phyloP scores from a whole-genome alignment of 1,140 invertebrate genomes.

The Intoshia linei region DNA sequence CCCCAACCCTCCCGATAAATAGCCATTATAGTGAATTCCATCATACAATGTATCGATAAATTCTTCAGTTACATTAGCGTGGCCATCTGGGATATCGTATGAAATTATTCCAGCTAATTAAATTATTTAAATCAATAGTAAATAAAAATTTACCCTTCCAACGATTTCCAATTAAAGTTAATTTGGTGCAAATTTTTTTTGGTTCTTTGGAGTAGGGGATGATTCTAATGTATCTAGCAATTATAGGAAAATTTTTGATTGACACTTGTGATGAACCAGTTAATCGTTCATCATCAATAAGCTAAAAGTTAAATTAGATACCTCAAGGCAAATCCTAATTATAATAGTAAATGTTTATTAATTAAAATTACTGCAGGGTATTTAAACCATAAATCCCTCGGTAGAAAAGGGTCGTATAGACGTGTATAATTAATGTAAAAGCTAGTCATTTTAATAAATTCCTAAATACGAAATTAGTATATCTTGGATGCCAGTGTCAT shows the following conservation, averaged over 20 bases:
- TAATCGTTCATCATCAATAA: too few relatives aligned
- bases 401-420: too few relatives aligned
- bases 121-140: conserved; percentile 9
- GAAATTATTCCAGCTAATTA: conserved; percentile 38
- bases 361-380: too few relatives aligned
- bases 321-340: too few relatives aligned
- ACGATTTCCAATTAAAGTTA: conserved; percentile 17
- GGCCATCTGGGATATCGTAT: conserved; percentile 49
- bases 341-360: too few relatives aligned
- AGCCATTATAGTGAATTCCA: conserved; percentile 19
- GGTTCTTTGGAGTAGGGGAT: conserved; percentile 13
- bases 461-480: too few relatives aligned
- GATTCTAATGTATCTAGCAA: conserved; percentile 15
- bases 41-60: conserved; percentile 7
- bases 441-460: too few relatives aligned
- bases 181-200: conserved; percentile 15
- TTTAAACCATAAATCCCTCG: too few relatives aligned
- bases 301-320: too few relatives aligned
- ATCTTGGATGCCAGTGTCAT: too few relatives aligned
- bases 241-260: conserved; percentile 18
- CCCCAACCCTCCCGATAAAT: conserved; percentile 41
- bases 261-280: too few relatives aligned
- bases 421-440: too few relatives aligned
- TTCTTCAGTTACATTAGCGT: conserved; percentile 21
- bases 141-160: conserved; percentile 12